These are phyloP conservation scores for Campoplex nolae DNA, from an alignment of 2,888 invertebrate genomes.

Conservation along the genomic window DNA sequence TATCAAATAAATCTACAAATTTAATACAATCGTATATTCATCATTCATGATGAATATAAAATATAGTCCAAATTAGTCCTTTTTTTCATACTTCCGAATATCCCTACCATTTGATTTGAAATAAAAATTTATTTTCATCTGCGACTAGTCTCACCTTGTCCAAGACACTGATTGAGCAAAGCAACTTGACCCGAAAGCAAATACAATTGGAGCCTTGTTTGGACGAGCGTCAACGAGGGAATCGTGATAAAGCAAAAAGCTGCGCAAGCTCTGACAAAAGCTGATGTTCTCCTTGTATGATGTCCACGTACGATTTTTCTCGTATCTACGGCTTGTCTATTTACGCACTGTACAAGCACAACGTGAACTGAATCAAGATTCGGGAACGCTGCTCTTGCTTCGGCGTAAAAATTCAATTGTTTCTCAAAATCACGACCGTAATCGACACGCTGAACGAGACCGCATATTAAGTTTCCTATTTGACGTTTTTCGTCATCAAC, in stretches of 20 bases:
- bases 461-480: conserved; percentile 93
- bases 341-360: conserved; percentile 95
- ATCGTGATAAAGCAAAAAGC: conserved; percentile 98
- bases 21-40: background rate
- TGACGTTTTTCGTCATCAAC: conserved; percentile 96
- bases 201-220: conserved; percentile 93
- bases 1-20: background rate
- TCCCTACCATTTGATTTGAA: background rate
- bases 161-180: conserved; percentile 94
- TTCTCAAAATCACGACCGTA: conserved; percentile 95
- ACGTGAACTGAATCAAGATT: conserved; percentile 95
- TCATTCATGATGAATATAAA: background rate
- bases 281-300: conserved; percentile 92
- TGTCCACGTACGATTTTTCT: conserved; percentile 89
- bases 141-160: conserved; percentile 89
- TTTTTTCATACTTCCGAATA: background rate
- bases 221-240: conserved; percentile 95
- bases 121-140: background rate
- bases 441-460: conserved; percentile 92
- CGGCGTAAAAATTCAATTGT: conserved; percentile 96
- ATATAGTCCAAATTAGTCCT: background rate
- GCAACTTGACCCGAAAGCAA: conserved; percentile 95
- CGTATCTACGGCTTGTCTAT: conserved; percentile 90
- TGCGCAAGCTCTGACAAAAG: conserved; percentile 96
- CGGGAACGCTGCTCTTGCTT: conserved; percentile 95